Percentiles rank a stretch among this genome's conserved stretches.
phyloP scores from a whole-genome alignment of 2,797 vertebrate species.

The Gallinago nigripennis region DNA sequence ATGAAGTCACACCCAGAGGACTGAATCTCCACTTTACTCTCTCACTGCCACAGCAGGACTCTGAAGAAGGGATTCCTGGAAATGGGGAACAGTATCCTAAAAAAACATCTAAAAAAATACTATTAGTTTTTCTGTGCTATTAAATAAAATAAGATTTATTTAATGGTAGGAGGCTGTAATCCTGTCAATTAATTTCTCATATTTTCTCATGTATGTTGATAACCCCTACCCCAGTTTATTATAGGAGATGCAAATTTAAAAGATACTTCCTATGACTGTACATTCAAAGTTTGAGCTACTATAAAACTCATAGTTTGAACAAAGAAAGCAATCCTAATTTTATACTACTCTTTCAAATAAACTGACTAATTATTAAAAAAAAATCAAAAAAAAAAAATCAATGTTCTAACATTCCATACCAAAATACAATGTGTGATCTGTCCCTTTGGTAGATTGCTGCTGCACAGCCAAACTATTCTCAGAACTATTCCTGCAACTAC shows the following conservation, averaged over 20 bases:
- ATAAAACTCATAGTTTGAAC: background rate
- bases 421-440: constrained; percentile 39
- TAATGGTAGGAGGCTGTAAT: background rate
- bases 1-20: background rate
- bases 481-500: constrained; percentile 47
- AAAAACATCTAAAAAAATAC: background rate
- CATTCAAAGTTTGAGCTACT: background rate
- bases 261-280: background rate
- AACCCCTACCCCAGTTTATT: background rate
- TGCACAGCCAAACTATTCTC: constrained; percentile 46
- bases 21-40: background rate
- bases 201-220: background rate
- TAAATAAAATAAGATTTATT: background rate
- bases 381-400: background rate
- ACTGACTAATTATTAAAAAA: background rate
- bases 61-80: too few species aligned
- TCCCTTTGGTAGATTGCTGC: constrained; percentile 37
- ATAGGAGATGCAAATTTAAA: background rate
- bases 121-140: background rate
- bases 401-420: background rate
- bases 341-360: background rate
- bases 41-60: background rate
- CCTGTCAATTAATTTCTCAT: background rate
- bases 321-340: background rate
- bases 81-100: background rate